Percentiles rank a stretch among this genome's conserved stretches.
These are phyloP conservation scores for Pachydiplax longipennis DNA, from an alignment of 2,888 invertebrate genomes.

Conservation along the genomic window DNA sequence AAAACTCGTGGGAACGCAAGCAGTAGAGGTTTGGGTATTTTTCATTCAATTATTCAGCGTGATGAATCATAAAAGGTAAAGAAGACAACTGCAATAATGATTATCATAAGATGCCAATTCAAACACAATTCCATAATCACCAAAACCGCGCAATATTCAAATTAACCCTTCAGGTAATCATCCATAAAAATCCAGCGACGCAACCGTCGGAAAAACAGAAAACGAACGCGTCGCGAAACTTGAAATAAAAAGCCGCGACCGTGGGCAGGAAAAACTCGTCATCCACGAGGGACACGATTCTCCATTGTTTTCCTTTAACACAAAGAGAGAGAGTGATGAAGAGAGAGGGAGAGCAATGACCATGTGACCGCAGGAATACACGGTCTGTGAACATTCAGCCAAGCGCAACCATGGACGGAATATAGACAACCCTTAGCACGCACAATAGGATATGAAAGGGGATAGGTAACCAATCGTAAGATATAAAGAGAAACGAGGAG, in stretches of 20 bases:
- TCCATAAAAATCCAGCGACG: no score
- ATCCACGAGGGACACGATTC: neutral
- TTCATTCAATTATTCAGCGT: no score
- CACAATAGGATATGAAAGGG: neutral
- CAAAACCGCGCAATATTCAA: no score
- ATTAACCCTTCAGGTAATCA: no score
- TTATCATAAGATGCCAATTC: no score
- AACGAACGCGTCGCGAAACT: neutral
- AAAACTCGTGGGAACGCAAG: no score
- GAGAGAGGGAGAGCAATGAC: neutral
- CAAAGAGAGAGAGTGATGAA: neutral
- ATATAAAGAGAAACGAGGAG: neutral
- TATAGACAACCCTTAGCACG: neutral
- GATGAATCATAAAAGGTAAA: no score
- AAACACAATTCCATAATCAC: no score
- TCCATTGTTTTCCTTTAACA: neutral
- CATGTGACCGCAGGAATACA: neutral
- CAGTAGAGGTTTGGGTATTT: no score
- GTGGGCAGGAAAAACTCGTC: neutral
- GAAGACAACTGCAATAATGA: no score
- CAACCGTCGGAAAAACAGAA: neutral
- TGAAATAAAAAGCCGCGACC: neutral
- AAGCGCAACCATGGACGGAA: neutral
- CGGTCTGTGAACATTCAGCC: neutral
- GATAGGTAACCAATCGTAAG: neutral